phyloP scores from a whole-genome alignment of 2,888 invertebrate genomes.

The Charanyca ferruginea region DNA sequence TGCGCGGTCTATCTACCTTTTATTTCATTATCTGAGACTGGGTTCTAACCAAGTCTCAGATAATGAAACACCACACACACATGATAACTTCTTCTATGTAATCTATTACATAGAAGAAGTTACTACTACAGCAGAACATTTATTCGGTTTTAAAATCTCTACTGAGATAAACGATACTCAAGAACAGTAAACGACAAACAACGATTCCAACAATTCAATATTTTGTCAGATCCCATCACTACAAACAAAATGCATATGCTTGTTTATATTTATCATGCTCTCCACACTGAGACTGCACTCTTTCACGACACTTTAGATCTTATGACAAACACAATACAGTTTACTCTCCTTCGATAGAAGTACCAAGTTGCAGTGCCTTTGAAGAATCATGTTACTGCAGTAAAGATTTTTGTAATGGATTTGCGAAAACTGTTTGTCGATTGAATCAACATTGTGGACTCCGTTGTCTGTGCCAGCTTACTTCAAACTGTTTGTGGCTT shows the following conservation, averaged over 20 bases:
- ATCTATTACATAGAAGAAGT: too few species aligned
- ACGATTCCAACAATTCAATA: slow-evolving; percentile 3
- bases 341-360: slow-evolving; percentile 14
- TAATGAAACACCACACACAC: too few species aligned
- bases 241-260: slow-evolving; percentile 27
- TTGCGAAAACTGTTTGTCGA: slow-evolving; percentile 35
- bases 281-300: not conserved
- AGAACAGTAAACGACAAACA: not conserved
- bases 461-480: not conserved
- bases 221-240: slow-evolving; percentile 9
- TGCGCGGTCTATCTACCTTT: too few species aligned
- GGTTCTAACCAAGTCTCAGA: too few species aligned
- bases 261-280: slow-evolving; percentile 45
- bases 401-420: slow-evolving; percentile 44
- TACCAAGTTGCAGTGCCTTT: slow-evolving; percentile 1
- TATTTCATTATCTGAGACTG: too few species aligned
- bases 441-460: slow-evolving; percentile 17
- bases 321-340: slow-evolving; percentile 8
- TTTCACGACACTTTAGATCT: not conserved
- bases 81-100: too few species aligned
- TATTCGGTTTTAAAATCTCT: not conserved
- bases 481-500: not conserved
- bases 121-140: too few species aligned
- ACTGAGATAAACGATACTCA: not conserved
- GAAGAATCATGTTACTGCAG: slow-evolving; percentile 23